Evolutionary conservation across 1,140 invertebrate species (phyloP), one percentile per base, ranked within the genome.

Genomic region (Grapholita molesta): DNA sequence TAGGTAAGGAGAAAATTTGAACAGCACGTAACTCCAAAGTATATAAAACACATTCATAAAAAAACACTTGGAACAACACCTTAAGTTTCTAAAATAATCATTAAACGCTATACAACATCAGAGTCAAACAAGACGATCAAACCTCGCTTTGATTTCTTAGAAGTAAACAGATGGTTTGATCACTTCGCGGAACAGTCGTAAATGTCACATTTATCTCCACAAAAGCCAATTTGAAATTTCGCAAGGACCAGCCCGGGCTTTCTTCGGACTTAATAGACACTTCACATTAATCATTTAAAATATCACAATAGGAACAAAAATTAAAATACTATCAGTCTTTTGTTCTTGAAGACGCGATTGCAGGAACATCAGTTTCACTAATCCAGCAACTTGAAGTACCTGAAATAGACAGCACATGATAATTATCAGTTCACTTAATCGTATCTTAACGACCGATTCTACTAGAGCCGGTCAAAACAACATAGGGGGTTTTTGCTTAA

Each of bases 281-380:
- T 61, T 61, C 15, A n/a, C 11, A 61, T 23, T 61, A 65, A 24
- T 33, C 23, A 35, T 38, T 3, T 35, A 65, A 65, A 33, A 35
- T 65, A 38, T 33, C 80, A 82, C 38, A 72, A 70, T 67, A 57
- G 82, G 33, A 55, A 67, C 15, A 42, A 68, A 66, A 24, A 70
- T 67, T 38, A 82, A 78, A 88, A 85, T 86, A 82, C 85, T 90
- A 88, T 88, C 88, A 88, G 88, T 90, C 88, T 90, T 88, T 79
- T 65, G 74, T 53, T 77, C 73, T 72, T 74, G 72, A 70, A 78
- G 79, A 80, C 68, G 61, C 15, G 74, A 65, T 66, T 69, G 73
- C 75, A 80, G 79, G 71, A 79, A 75, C 77, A 23, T 64, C 24
- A 66, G 74, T 75, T 75, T 75, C 72, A 74, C 70, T 66, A 68